Evolutionary conservation across 2,888 invertebrate genomes (phyloP).

Genomic region (Cheilosia scutellata): DNA sequence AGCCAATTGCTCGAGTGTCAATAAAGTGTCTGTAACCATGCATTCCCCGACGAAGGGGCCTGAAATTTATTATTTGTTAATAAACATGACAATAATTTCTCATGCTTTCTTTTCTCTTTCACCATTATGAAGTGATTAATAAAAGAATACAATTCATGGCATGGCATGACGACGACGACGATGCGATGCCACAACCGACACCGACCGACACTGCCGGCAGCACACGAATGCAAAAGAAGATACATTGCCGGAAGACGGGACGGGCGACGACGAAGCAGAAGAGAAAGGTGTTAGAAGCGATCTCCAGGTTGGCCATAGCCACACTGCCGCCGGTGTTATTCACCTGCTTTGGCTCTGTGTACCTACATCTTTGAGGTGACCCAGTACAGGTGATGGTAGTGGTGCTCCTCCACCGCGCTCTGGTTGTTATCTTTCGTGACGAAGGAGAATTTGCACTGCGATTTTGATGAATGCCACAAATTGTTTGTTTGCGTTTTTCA

Average conservation of each 20-base stretch:
- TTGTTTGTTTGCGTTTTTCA: constrained; percentile 70
- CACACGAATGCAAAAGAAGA: constrained; percentile 12
- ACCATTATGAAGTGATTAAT: constrained; percentile 73
- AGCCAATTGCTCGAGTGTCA: constrained; percentile 68
- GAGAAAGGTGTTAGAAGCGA: constrained; percentile 75
- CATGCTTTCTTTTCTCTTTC: constrained; percentile 75
- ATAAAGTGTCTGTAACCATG: constrained; percentile 57
- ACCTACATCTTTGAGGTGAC: constrained; percentile 42
- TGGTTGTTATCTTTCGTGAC: constrained; percentile 72
- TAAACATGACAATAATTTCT: constrained; percentile 76
- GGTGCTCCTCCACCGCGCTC: constrained; percentile 16
- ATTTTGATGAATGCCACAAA: constrained; percentile 72
- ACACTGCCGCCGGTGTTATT: constrained; percentile 47
- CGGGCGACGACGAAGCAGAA: constrained; percentile 21
- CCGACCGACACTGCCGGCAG: constrained; percentile 11
- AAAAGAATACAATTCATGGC: constrained; percentile 65
- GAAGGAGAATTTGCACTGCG: constrained; percentile 67
- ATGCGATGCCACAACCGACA: constrained; percentile 35
- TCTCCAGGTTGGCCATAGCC: constrained; percentile 17
- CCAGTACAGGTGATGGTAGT: constrained; percentile 47
- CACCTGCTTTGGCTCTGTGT: constrained; percentile 50
- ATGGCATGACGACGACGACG: neutral
- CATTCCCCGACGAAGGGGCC: constrained; percentile 34
- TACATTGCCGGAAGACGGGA: constrained; percentile 16
- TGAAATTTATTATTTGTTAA: constrained; percentile 73